phyloP scores from a whole-genome alignment of 2,113 vertebrate genomes.

The Carlito syrichta region DNA sequence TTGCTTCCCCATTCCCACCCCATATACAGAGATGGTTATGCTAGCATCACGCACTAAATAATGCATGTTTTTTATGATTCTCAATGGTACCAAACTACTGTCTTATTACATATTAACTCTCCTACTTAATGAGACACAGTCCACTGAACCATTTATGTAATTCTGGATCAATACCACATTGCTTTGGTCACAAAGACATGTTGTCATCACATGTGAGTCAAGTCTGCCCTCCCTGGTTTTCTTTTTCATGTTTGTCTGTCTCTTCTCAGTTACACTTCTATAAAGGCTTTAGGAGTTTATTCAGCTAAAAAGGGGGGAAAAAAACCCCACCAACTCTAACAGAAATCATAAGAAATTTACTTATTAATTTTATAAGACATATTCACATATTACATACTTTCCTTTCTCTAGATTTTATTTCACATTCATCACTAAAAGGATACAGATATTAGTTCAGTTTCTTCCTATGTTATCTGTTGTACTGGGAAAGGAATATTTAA shows the following conservation, averaged over 20 bases:
- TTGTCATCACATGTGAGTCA: neutral
- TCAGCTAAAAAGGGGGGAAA: neutral
- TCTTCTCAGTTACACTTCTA: neutral
- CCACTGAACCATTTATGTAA: neutral
- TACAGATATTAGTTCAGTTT: neutral
- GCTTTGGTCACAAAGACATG: neutral
- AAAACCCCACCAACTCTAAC: neutral
- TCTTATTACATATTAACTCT: neutral
- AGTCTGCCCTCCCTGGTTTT: neutral
- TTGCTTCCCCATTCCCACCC: neutral
- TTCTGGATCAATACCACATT: neutral
- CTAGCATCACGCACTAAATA: neutral
- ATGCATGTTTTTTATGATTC: neutral
- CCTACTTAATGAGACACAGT: neutral
- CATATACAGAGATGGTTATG: neutral
- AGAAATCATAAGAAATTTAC: neutral
- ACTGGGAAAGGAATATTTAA: neutral
- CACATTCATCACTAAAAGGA: neutral
- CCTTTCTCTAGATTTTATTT: neutral
- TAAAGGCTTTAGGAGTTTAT: neutral
- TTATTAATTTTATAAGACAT: neutral
- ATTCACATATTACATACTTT: neutral
- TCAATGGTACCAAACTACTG: neutral
- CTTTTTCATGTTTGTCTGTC: neutral
- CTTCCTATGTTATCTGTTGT: neutral